These are phyloP conservation scores for Etheostoma cragini DNA, from an alignment of 2,113 vertebrate genomes.

Conservation along the genomic window DNA sequence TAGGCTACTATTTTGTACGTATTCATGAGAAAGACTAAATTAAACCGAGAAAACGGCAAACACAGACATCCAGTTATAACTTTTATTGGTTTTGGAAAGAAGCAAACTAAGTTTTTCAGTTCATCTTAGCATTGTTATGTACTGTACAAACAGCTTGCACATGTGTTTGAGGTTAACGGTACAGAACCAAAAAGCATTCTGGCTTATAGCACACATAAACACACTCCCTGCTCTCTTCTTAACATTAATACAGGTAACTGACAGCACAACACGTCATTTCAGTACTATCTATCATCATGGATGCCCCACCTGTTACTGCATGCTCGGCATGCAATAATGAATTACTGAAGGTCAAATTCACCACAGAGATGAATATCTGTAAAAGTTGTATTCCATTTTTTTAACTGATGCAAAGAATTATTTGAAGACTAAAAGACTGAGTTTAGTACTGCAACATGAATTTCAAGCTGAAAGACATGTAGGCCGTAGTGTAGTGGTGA, in stretches of 20 bases:
- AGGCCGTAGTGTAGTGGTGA: not conserved
- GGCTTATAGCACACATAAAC: constrained; percentile 73
- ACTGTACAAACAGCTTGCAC: constrained; percentile 83
- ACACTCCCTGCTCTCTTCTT: constrained; percentile 65
- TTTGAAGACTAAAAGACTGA: not conserved
- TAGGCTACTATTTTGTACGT: not conserved
- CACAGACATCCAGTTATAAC: constrained; percentile 71
- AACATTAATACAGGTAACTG: constrained; percentile 57
- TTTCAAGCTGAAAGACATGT: constrained; percentile 17
- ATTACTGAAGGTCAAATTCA: constrained; percentile 53
- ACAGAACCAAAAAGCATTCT: constrained; percentile 76
- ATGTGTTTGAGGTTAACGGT: constrained; percentile 78
- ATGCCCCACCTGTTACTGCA: constrained; percentile 54
- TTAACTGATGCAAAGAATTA: constrained; percentile 22
- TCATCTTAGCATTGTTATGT: constrained; percentile 78
- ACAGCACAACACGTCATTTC: constrained; percentile 69
- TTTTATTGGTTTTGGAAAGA: constrained; percentile 87
- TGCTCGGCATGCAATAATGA: constrained; percentile 61
- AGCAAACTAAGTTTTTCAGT: constrained; percentile 81
- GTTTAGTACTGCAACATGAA: constrained; percentile 1
- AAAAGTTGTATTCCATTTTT: constrained; percentile 38
- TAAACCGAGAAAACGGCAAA: constrained; percentile 23
- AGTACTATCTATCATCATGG: constrained; percentile 56
- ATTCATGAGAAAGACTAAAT: not conserved
- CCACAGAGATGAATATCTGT: constrained; percentile 44